These are phyloP conservation scores for Thunnus thynnus DNA, from an alignment of 2,113 vertebrate genomes.

Conservation along the genomic window DNA sequence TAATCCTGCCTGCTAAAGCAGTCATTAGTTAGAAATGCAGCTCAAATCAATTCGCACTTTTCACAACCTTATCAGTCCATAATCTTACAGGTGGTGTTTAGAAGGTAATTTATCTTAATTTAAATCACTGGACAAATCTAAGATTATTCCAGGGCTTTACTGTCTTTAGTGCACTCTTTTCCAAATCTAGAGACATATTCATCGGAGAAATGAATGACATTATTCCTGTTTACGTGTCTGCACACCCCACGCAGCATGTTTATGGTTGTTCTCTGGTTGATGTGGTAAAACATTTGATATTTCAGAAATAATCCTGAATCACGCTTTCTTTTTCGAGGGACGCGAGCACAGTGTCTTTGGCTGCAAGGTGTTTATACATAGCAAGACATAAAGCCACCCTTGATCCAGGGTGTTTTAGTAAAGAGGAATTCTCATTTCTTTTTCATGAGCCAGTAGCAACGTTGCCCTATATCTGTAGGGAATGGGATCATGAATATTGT, in stretches of 20 bases:
- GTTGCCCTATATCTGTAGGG: conserved; percentile 72
- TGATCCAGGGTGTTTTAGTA: conserved; percentile 46
- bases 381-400: conserved; percentile 56
- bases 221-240: conserved; percentile 6
- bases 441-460: conserved; percentile 63
- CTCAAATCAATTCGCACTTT: conserved; percentile 56
- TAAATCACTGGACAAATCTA: conserved; percentile 81
- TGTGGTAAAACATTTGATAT: conserved; percentile 32
- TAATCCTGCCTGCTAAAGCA: conserved; percentile 66
- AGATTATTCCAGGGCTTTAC: conserved; percentile 73
- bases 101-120: conserved; percentile 81
- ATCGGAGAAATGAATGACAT: conserved; percentile 75
- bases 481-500: conserved; percentile 79
- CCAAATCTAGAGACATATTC: conserved; percentile 82
- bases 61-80: conserved; percentile 78
- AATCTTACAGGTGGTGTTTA: conserved; percentile 77
- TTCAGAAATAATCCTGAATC: conserved; percentile 55
- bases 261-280: conserved; percentile 25
- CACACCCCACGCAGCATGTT: neutral
- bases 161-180: conserved; percentile 69
- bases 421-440: conserved; percentile 57
- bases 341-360: conserved; percentile 21
- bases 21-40: conserved; percentile 62
- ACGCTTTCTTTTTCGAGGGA: conserved; percentile 35
- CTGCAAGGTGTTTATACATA: conserved; percentile 72